A percentile compares a stretch with the other conserved stretches of the same genome.
These are phyloP conservation scores for Petrocephalus sullivani DNA, from an alignment of 2,797 vertebrate genomes.

Conservation along the genomic window DNA sequence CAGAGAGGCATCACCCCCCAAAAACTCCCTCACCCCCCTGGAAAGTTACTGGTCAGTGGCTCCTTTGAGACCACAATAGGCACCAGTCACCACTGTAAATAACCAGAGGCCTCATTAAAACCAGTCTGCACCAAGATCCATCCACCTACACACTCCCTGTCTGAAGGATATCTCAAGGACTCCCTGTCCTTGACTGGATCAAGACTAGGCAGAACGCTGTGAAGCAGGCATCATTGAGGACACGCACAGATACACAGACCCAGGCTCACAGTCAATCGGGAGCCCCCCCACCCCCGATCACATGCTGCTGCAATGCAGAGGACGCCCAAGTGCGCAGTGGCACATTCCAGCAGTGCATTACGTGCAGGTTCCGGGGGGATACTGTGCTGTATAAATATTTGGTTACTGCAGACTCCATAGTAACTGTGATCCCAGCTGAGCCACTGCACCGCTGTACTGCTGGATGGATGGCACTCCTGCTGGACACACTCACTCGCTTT, in stretches of 20 bases:
- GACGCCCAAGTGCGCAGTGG: neutral
- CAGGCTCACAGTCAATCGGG: neutral
- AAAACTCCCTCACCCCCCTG: neutral
- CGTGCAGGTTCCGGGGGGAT: neutral
- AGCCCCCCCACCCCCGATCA: neutral
- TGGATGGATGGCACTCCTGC: neutral
- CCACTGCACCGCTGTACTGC: neutral
- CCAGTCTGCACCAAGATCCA: neutral
- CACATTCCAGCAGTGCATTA: neutral
- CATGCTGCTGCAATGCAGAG: neutral
- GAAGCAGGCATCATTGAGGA: neutral
- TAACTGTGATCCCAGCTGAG: neutral
- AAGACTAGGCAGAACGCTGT: neutral
- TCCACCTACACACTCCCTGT: neutral
- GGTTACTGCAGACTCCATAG: conserved; percentile 6
- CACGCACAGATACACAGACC: neutral
- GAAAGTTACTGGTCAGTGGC: neutral
- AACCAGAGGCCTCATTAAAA: conserved; percentile 8
- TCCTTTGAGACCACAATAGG: neutral
- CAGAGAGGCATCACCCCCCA: neutral
- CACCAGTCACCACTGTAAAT: neutral
- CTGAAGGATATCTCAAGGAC: neutral
- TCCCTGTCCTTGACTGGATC: neutral
- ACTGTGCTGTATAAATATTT: conserved; percentile 14
- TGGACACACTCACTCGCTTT: neutral